Evolutionary conservation across 2,797 vertebrate species (phyloP).

Genomic region (Artibeus jamaicensis): DNA sequence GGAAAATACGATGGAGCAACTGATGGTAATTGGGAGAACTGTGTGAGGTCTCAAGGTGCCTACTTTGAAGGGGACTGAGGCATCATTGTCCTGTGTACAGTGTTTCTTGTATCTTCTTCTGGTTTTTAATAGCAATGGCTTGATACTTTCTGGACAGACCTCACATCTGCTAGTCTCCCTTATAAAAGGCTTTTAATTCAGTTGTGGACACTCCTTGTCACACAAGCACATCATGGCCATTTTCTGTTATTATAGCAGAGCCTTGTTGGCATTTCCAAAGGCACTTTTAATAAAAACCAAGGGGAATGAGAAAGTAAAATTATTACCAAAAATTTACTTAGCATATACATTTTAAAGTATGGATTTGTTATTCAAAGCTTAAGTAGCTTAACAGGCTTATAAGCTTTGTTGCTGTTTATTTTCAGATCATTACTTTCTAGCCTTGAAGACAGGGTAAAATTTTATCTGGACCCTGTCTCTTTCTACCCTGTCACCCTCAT

Average conservation of each 20-base stretch:
- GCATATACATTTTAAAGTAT: constrained; percentile 23
- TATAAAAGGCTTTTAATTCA: background rate
- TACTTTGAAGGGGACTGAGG: background rate
- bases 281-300: constrained; percentile 47
- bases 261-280: constrained; percentile 41
- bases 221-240: background rate
- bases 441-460: background rate
- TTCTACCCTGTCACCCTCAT: background rate
- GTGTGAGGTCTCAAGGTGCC: background rate
- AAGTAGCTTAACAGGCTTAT: constrained; percentile 43
- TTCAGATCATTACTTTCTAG: constrained; percentile 19
- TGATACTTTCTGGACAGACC: background rate
- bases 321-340: constrained; percentile 57
- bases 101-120: background rate
- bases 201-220: background rate
- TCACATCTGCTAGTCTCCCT: background rate
- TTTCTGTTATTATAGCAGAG: constrained; percentile 42
- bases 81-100: background rate
- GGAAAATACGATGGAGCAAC: background rate
- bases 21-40: background rate
- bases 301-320: constrained; percentile 49
- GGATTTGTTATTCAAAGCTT: constrained; percentile 47
- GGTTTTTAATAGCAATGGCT: background rate
- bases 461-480: background rate
- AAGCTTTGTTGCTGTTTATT: constrained; percentile 27